Conservation (phyloP, 2,797 vertebrate species). For the Chelmon rostratus region DNA sequence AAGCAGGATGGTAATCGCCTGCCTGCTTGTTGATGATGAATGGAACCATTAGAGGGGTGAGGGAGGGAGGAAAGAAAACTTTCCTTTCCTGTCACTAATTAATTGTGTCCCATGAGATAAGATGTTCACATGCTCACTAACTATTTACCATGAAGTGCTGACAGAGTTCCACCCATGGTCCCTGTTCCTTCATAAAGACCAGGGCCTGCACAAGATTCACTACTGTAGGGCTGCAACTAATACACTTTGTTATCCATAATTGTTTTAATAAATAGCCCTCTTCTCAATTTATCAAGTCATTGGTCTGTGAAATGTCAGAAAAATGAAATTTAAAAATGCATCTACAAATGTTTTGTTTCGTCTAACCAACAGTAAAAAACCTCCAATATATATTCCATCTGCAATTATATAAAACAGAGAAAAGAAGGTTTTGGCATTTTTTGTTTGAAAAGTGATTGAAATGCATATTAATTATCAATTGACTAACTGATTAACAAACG, state of each 20-base stretch:
- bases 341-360: not conserved
- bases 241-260: not conserved
- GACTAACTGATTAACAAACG: not conserved
- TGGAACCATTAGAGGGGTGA: constrained; percentile 58
- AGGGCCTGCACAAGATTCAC: not conserved
- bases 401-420: not conserved
- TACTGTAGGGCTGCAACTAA: not conserved
- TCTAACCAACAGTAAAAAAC: not conserved
- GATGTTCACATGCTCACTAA: constrained; percentile 48
- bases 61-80: constrained; percentile 39
- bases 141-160: constrained; percentile 30
- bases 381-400: not conserved
- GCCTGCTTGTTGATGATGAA: constrained; percentile 72
- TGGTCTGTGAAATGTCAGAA: not conserved
- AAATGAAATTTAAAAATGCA: not conserved
- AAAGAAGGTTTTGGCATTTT: not conserved
- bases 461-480: not conserved
- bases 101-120: constrained; percentile 61
- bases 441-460: not conserved
- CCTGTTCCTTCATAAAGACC: constrained; percentile 3
- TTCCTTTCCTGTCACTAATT: constrained; percentile 69
- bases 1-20: constrained; percentile 57
- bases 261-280: not conserved
- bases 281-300: not conserved
- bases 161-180: constrained; percentile 19